phyloP scores from a whole-genome alignment of 2,888 invertebrate species.

The Nomada fabriciana region DNA sequence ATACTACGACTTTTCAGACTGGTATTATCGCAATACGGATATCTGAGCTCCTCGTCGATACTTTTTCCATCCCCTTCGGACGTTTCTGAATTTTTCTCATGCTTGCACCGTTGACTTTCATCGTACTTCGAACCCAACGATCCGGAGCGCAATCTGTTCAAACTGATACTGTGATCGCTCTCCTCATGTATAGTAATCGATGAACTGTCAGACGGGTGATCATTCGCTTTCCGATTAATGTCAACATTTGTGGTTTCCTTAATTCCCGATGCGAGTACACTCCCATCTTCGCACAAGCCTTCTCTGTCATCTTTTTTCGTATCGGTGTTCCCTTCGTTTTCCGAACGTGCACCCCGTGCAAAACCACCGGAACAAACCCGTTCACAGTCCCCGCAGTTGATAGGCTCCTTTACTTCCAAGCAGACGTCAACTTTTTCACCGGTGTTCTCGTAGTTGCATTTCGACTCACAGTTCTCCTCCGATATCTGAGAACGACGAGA shows the following conservation, averaged over 20 bases:
- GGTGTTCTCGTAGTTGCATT: constrained; percentile 72
- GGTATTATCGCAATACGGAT: constrained; percentile 70
- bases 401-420: constrained; percentile 81
- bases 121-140: constrained; percentile 73
- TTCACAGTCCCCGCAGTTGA: constrained; percentile 81
- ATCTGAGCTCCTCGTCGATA: constrained; percentile 71
- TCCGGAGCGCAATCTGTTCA: constrained; percentile 72
- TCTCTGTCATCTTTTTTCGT: constrained; percentile 26
- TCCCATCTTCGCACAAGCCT: constrained; percentile 17
- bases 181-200: constrained; percentile 39
- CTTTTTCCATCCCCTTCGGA: constrained; percentile 81
- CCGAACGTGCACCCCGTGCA: constrained; percentile 11
- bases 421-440: constrained; percentile 81
- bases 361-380: constrained; percentile 79
- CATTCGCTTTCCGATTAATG: constrained; percentile 6
- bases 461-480: constrained; percentile 43
- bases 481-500: constrained; percentile 49
- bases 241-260: constrained; percentile 17
- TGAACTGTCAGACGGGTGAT: constrained; percentile 39
- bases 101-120: constrained; percentile 58
- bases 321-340: constrained; percentile 14
- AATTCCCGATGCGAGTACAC: constrained; percentile 5
- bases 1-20: constrained; percentile 81
- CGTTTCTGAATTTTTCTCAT: constrained; percentile 68
- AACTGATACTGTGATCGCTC: constrained; percentile 49